Percentiles rank a stretch among this genome's conserved stretches.
Evolutionary conservation across 30 jellyfish, hydroid and myxozoan species (phyloP).

Genomic region (Turritopsis rubra): DNA sequence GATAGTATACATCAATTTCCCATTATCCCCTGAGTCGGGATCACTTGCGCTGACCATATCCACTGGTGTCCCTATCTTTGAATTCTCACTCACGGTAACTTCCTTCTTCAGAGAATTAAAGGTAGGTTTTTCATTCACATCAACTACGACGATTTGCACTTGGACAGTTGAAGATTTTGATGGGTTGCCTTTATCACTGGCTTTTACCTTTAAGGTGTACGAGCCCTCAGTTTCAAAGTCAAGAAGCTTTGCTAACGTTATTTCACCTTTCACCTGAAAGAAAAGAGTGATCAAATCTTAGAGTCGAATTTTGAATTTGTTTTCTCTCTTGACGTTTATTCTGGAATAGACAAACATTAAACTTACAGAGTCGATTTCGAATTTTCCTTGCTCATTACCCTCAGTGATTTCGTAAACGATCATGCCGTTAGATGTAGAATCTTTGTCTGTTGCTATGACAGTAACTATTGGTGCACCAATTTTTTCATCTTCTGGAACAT

Average conservation of each 20-base stretch:
- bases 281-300: not conserved
- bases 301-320: too few species aligned
- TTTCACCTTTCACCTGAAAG: not conserved
- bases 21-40: constrained; percentile 4
- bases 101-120: not conserved
- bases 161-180: constrained; percentile 14
- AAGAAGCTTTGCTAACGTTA: constrained; percentile 2
- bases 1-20: not conserved
- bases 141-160: not conserved
- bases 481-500: not conserved
- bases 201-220: constrained; percentile 38
- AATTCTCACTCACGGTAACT: not conserved
- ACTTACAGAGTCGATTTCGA: constrained; percentile 36
- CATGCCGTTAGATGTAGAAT: constrained; percentile 57
- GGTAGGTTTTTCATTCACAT: constrained; percentile 8
- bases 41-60: not conserved
- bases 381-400: constrained; percentile 38
- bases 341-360: too few species aligned
- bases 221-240: constrained; percentile 52
- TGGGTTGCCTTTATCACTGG: constrained; percentile 24
- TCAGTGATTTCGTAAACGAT: constrained; percentile 49
- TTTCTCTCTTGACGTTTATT: constrained; percentile 41
- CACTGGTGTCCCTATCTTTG: not conserved
- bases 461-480: not conserved
- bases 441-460: constrained; percentile 65